Evolutionary conservation across 1,140 invertebrate species (phyloP).

Genomic region (Bombus breviceps): DNA sequence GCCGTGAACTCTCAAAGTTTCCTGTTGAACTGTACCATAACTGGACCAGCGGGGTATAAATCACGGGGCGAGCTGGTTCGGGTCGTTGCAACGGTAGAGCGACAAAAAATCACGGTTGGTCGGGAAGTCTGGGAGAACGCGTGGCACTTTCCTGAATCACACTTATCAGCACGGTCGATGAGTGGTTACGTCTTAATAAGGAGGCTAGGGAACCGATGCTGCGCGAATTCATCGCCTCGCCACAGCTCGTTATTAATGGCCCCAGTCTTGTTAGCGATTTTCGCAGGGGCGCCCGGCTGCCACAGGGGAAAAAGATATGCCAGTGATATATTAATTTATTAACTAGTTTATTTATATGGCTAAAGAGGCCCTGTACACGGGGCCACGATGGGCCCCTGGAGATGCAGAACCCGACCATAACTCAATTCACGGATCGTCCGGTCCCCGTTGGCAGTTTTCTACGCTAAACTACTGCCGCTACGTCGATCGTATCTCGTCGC

Average conservation of each 20-base stretch:
- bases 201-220: constrained; percentile 49
- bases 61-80: neutral
- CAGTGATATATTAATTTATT: constrained; percentile 80
- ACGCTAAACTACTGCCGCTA: constrained; percentile 52
- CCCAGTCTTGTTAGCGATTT: constrained; percentile 73
- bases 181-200: constrained; percentile 70
- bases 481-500: constrained; percentile 45
- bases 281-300: constrained; percentile 69
- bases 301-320: constrained; percentile 62
- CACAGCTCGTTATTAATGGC: constrained; percentile 61
- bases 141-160: constrained; percentile 61
- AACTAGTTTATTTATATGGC: constrained; percentile 77
- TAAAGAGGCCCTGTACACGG: constrained; percentile 55
- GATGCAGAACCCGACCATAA: constrained; percentile 67
- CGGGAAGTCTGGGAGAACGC: too few relatives aligned
- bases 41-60: constrained; percentile 8
- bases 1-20: neutral
- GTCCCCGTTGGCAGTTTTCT: constrained; percentile 69
- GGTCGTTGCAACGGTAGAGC: neutral
- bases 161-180: constrained; percentile 57
- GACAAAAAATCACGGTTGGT: constrained; percentile 11
- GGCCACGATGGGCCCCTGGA: constrained; percentile 59
- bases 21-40: neutral
- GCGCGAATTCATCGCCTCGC: constrained; percentile 60
- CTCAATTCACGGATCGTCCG: constrained; percentile 69